Base-by-base conservation (phyloP, 2,113 vertebrate genomes). In the Dasyurus viverrinus region DNA sequence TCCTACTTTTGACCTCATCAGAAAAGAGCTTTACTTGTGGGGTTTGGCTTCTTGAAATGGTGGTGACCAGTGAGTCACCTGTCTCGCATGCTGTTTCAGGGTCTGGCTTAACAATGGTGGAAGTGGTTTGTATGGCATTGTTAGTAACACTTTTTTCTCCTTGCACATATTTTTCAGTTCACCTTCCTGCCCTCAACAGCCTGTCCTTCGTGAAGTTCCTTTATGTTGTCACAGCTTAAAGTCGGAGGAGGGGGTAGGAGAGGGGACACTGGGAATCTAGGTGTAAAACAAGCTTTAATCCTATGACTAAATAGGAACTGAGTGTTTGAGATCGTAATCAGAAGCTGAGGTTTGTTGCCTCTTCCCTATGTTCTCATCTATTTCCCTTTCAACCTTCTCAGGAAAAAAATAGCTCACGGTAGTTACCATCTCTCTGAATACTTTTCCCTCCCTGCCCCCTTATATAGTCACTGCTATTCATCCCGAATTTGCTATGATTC, bases 1-100 rank as follows among this genome's bases (percentile, higher is more conserved):
- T 90, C 96, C 93, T 95, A 23, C 54, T 93, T 93, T 94, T 93
- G 93, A 60, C 90, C 95, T 93, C 93, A 30, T 54, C 93, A 92
- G 94, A 93, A 55, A 96, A 48, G 50, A 94, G 23, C 24, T 60
- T 54, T 92, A 30, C 94, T 93, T 95, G 57, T 94, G 52, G 53
- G 53, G 19, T 90, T 96, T 96, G 95, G 46, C 94, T 91, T 91
- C 50, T 91, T 93, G 68, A n/a, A 25, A 3, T 68, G 30, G 30
- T 8, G 8, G 26, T 57, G 53, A 92, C 90, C 50, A 89, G 89
- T 93, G 57, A 95, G 36, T 91, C 36, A 84, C 68, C n/a, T 92
- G 54, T 5, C 52, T 50, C 48, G 60, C 91, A 52, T 42, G 53
- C 46, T n/a, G 96, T 91, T 96, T 89, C 94, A 76, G 68, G 95